Evolutionary conservation across 2,888 invertebrate genomes (phyloP).

Genomic region (Heteromurus nitidus): DNA sequence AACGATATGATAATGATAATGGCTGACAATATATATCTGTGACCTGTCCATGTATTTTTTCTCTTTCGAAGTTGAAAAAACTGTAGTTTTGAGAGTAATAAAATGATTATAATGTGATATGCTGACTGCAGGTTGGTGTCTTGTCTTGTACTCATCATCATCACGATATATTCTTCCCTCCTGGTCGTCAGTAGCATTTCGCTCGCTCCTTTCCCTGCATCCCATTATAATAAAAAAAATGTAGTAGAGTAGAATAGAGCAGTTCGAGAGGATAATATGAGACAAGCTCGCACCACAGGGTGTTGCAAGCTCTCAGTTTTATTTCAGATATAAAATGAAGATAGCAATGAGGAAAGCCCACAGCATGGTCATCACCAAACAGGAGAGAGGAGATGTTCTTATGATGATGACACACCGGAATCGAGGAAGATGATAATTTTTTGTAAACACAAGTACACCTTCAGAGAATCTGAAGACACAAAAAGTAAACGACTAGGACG

Average conservation of each 20-base stretch:
- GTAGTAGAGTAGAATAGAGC: conserved; percentile 42
- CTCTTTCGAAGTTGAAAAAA: background rate
- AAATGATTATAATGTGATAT: conserved; percentile 46
- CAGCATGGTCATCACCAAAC: background rate
- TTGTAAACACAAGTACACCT: conserved; percentile 18
- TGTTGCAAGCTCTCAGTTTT: conserved; percentile 52
- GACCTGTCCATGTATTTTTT: background rate
- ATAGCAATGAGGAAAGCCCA: conserved; percentile 14
- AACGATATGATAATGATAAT: conserved; percentile 30
- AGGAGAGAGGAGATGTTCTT: conserved; percentile 5
- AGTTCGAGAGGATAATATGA: too few species aligned
- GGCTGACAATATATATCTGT: conserved; percentile 12
- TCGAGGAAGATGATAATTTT: conserved; percentile 8
- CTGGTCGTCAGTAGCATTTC: conserved; percentile 41
- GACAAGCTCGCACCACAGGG: conserved; percentile 61
- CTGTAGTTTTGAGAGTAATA: conserved; percentile 22
- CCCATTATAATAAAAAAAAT: background rate
- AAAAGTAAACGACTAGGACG: too few species aligned
- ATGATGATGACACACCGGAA: conserved; percentile 12
- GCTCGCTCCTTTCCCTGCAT: background rate
- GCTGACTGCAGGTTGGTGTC: conserved; percentile 28
- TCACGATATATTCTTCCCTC: conserved; percentile 28
- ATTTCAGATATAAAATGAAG: conserved; percentile 50
- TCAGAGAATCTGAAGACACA: background rate
- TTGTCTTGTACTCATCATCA: conserved; percentile 49